Conservation (phyloP, 2,888 invertebrate species). For the Sminthurides aquaticus region DNA sequence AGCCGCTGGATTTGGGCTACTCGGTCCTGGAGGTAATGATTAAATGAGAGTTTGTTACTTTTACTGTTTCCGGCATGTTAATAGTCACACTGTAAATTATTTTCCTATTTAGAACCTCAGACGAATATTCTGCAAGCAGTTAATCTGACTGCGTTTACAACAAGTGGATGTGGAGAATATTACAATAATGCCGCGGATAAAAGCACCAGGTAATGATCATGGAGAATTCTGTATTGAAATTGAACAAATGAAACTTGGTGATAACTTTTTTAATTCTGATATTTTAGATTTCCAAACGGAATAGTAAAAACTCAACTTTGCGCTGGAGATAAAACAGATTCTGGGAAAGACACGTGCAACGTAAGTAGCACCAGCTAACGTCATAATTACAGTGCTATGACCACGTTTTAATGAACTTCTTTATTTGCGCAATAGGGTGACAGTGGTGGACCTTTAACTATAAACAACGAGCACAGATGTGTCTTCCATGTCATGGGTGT, state of each 20-base stretch:
- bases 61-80: not conserved
- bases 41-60: not conserved
- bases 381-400: no score
- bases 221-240: no score
- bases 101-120: conserved; percentile 22
- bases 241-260: no score
- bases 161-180: conserved; percentile 28
- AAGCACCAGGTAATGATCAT: conserved; percentile 13
- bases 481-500: conserved; percentile 34
- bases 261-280: no score
- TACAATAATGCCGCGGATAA: conserved; percentile 22
- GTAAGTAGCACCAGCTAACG: no score
- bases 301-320: conserved; percentile 25
- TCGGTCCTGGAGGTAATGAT: conserved; percentile 29
- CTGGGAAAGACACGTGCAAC: conserved; percentile 30
- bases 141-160: conserved; percentile 25
- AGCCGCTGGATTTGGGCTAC: conserved; percentile 35
- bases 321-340: conserved; percentile 26
- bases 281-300: conserved; percentile 24
- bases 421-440: no score
- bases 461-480: conserved; percentile 24
- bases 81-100: not conserved
- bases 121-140: conserved; percentile 31
- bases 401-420: no score
- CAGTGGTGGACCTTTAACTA: conserved; percentile 27